phyloP scores from a whole-genome alignment of 2,797 vertebrate genomes.

The Echeneis naucrates region DNA sequence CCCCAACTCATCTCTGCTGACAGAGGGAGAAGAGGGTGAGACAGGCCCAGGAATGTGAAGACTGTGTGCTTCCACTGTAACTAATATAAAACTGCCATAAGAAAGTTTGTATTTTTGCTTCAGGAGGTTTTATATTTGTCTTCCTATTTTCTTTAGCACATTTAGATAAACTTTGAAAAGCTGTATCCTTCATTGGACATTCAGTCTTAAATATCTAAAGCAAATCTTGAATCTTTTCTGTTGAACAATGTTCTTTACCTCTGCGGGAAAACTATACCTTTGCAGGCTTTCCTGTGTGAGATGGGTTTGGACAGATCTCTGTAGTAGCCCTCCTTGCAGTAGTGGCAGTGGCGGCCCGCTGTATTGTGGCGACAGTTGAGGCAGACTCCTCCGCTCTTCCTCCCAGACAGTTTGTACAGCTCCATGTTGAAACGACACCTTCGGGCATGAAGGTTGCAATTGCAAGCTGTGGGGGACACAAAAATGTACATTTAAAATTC shows the following conservation, averaged over 20 bases:
- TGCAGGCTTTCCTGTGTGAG: slow-evolving; percentile 95
- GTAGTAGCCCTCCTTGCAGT: slow-evolving; percentile 99
- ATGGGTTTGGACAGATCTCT: slow-evolving; percentile 97
- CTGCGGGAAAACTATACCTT: too few species aligned
- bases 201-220: not conserved
- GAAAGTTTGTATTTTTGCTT: too few species aligned
- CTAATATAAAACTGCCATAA: slow-evolving; percentile 42
- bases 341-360: slow-evolving; percentile 96
- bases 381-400: slow-evolving; percentile 95
- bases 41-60: slow-evolving; percentile 68
- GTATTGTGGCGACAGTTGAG: slow-evolving; percentile 99
- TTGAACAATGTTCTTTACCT: not conserved
- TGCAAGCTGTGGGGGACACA: slow-evolving; percentile 90
- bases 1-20: slow-evolving; percentile 75
- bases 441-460: slow-evolving; percentile 97
- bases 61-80: slow-evolving; percentile 42
- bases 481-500: too few species aligned
- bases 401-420: slow-evolving; percentile 96
- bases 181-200: too few species aligned
- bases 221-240: not conserved
- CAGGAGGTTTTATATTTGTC: too few species aligned
- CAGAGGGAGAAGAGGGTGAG: slow-evolving; percentile 67
- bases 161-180: too few species aligned
- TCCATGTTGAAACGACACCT: slow-evolving; percentile 99
- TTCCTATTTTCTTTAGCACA: not conserved